Evolutionary conservation across 2,797 vertebrate genomes (phyloP).

Genomic region (Meda fulgida): DNA sequence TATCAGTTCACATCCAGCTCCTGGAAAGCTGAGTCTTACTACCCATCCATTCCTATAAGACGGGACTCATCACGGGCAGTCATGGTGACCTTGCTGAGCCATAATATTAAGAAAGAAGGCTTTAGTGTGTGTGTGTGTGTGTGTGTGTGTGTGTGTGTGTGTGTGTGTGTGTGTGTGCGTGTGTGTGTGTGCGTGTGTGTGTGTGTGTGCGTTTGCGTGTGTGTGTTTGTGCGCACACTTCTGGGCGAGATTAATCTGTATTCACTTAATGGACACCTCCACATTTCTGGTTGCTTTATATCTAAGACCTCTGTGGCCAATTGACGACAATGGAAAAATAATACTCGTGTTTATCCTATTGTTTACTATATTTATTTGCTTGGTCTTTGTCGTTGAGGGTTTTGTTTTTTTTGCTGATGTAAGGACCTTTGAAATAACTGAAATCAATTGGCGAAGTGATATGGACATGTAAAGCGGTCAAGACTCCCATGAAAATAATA

Average conservation of each 20-base stretch:
- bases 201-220: no score
- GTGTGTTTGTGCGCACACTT: neutral
- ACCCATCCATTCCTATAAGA: constrained; percentile 47
- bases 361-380: neutral
- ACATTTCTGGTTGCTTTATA: constrained; percentile 39
- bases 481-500: neutral
- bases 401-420: neutral
- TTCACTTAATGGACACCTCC: constrained; percentile 44
- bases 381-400: neutral
- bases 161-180: neutral
- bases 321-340: no score
- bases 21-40: constrained; percentile 47
- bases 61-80: constrained; percentile 40
- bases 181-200: constrained; percentile 22
- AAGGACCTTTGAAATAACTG: neutral
- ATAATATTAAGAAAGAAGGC: constrained; percentile 43
- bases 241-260: constrained; percentile 17
- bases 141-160: neutral
- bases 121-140: constrained; percentile 20
- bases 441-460: neutral
- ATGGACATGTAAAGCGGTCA: neutral
- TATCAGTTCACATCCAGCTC: constrained; percentile 45
- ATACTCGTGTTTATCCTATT: neutral
- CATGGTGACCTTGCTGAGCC: constrained; percentile 51
- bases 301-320: constrained; percentile 4